Evolutionary conservation across 2,888 invertebrate species (phyloP), one percentile per base, ranked within the genome.

Genomic region (Trachelus stipa): DNA sequence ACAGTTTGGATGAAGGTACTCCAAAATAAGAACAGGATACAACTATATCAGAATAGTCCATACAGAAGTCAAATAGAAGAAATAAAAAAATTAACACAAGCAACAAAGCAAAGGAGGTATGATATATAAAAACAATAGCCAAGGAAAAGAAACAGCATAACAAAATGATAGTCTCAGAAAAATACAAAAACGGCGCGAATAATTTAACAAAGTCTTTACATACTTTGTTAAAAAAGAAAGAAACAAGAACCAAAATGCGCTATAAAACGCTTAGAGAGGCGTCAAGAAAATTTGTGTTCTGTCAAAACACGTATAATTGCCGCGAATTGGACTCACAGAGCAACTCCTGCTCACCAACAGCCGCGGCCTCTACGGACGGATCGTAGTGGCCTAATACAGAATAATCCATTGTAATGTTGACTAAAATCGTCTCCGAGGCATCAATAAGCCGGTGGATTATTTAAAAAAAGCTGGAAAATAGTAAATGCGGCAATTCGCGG

Each of bases 301-400:
- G 74, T 77, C 77, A 69, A 77, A 69, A 77, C 74, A 75, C 37
- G 37, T 73, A 56, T 56, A 56, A 9, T 56, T 56, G 56, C 56
- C 76, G 77, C 34, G n/a, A 34, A 34, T 31, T 76, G 73, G 37
- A 86, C 90, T 89, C 77, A 90, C 90, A 90, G 30, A 90, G 82
- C 37, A 89, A 82, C 80, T 88, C 87, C 73, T 87, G 87, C 33
- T 83, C 85, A 68, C 80, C 83, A 33, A 6, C 71, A 30, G 79
- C 83, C 37, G 87, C 82, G 75, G 85, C 83, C 78, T 90, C 89
- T 78, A 86, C 84, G 76, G 87, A 81, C 73, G 87, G 87, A 79
- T 88, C 89, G 83, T 90, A 90, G 79, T 89, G 90, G 75, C 89
- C 87, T 74, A 90, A 83, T 79, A 89, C 85, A 73, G 89, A 85